Percentiles rank a stretch among this genome's conserved stretches.
Evolutionary conservation across 2,113 vertebrate genomes (phyloP).

Genomic region (Tyto alba): DNA sequence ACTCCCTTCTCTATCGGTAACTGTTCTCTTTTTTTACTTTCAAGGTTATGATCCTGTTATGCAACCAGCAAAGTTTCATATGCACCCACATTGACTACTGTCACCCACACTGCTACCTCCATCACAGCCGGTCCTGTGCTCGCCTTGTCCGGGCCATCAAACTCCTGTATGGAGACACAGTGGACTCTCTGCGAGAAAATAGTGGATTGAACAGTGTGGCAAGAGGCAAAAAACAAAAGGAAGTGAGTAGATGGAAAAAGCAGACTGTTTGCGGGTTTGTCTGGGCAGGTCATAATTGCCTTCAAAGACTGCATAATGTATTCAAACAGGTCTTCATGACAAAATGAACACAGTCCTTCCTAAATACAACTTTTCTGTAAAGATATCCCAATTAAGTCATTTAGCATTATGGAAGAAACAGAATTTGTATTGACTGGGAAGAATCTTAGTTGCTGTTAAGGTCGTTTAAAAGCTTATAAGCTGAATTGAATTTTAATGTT

Average conservation of each 20-base stretch:
- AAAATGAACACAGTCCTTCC: neutral
- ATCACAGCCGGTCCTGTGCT: conserved; percentile 94
- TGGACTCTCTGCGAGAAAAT: conserved; percentile 88
- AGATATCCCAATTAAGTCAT: neutral
- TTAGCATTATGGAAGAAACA: neutral
- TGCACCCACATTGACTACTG: conserved; percentile 96
- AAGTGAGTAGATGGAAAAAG: conserved; percentile 72
- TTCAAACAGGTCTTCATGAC: neutral
- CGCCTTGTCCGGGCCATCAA: conserved; percentile 96
- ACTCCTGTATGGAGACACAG: conserved; percentile 90
- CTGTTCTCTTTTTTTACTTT: neutral
- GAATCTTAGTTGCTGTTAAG: neutral
- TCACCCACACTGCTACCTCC: conserved; percentile 96
- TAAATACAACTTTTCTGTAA: neutral
- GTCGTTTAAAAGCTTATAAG: neutral
- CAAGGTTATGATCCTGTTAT: conserved; percentile 96
- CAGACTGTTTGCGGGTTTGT: neutral
- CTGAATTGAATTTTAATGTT: neutral
- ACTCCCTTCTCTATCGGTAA: neutral
- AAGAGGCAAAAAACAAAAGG: conserved; percentile 90
- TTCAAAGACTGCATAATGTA: neutral
- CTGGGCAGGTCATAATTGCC: neutral
- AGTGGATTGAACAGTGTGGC: conserved; percentile 61
- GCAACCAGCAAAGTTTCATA: conserved; percentile 99
- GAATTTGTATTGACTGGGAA: neutral